These are phyloP conservation scores for Hermaeophaga mercurialis DNA, from an alignment of 2,888 invertebrate genomes.

Conservation along the genomic window DNA sequence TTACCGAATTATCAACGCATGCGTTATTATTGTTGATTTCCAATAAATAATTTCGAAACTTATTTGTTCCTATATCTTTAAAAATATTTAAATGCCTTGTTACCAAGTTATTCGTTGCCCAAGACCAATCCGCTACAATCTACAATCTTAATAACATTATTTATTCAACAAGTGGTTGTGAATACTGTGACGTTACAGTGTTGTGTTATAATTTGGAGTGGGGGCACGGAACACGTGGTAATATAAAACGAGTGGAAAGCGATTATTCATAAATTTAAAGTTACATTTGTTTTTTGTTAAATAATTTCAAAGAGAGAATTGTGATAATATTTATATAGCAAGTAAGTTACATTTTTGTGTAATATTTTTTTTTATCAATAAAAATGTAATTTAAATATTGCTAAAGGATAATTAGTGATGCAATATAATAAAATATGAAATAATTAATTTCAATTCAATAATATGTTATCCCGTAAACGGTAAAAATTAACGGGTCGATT, in stretches of 20 bases:
- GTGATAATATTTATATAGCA: not conserved
- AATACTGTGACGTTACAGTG: slow-evolving; percentile 8
- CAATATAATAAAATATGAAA: no score
- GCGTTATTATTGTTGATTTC: slow-evolving; percentile 10
- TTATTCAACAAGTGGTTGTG: slow-evolving; percentile 1
- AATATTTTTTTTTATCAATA: no score
- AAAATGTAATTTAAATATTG: no score
- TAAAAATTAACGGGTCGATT: no score
- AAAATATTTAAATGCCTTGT: slow-evolving; percentile 6
- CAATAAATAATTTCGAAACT: slow-evolving; percentile 12
- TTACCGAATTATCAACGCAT: slow-evolving; percentile 12
- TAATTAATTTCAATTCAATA: no score
- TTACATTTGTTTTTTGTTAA: no score
- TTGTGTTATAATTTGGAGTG: not conserved
- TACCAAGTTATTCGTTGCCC: slow-evolving; percentile 12
- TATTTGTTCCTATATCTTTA: slow-evolving; percentile 9
- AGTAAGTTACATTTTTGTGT: no score
- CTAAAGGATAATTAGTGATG: no score
- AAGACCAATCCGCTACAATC: no score
- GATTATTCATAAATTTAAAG: slow-evolving; percentile 1
- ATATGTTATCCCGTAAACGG: no score
- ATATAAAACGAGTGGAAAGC: slow-evolving; percentile 10
- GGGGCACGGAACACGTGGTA: slow-evolving; percentile 1
- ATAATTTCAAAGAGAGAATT: no score
- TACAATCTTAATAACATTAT: no score